Evolutionary conservation across 2,797 vertebrate genomes (phyloP).

Genomic region (Nyctibius grandis): DNA sequence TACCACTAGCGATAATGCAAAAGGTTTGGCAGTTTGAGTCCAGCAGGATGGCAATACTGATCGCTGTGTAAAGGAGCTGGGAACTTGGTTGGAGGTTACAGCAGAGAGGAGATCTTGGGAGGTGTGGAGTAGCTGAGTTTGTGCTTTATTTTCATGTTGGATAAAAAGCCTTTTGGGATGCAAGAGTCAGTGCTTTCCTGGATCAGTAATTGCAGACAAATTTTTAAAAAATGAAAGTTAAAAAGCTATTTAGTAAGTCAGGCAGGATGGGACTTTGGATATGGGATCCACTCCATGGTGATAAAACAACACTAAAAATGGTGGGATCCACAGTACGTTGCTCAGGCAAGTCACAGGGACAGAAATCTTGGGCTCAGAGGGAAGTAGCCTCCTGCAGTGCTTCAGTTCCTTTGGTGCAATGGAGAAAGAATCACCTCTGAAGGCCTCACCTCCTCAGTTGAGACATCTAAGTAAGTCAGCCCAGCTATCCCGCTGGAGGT

Average conservation of each 20-base stretch:
- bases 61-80: accelerated
- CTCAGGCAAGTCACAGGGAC: background rate
- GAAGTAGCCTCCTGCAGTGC: background rate
- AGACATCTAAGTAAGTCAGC: background rate
- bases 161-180: background rate
- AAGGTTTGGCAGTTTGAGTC: background rate
- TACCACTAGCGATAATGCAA: background rate
- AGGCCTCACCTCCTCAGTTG: background rate
- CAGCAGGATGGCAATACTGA: background rate
- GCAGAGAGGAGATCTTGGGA: background rate
- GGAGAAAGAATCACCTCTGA: background rate
- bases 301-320: background rate
- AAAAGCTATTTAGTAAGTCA: background rate
- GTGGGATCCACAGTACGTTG: accelerated
- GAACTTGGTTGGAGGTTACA: background rate
- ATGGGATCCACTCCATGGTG: background rate
- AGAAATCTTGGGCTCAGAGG: background rate
- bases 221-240: background rate
- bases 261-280: background rate
- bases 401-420: background rate
- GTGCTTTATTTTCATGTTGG: background rate
- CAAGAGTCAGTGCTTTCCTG: background rate
- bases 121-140: background rate
- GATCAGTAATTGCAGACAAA: background rate
- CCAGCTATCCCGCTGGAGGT: background rate